Percentiles rank a stretch among this genome's conserved stretches.
Conservation (phyloP, 1,140 invertebrate genomes). For the Zaprionus ornatus region DNA sequence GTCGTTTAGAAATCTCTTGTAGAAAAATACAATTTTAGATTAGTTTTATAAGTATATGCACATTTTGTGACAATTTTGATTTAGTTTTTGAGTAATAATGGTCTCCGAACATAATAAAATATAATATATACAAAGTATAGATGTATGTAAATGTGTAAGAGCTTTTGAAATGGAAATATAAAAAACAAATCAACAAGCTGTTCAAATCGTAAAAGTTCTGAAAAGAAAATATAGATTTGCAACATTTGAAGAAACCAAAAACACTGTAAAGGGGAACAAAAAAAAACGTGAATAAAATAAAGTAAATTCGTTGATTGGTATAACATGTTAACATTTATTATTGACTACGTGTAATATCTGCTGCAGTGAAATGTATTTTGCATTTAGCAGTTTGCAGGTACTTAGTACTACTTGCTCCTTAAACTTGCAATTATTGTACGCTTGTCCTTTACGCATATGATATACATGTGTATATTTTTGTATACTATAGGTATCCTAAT, state of each 20-base stretch:
- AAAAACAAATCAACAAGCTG: neutral
- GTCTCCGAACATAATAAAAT: neutral
- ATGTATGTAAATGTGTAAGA: neutral
- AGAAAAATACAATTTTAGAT: slow-evolving; percentile 1
- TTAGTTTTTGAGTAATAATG: neutral
- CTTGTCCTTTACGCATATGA: slow-evolving; percentile 58
- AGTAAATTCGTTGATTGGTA: slow-evolving; percentile 43
- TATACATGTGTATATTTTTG: slow-evolving; percentile 25
- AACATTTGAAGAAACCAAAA: neutral
- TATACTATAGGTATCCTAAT: slow-evolving; percentile 3
- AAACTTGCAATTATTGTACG: slow-evolving; percentile 79
- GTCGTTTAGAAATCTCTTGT: slow-evolving; percentile 4
- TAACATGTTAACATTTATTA: slow-evolving; percentile 56
- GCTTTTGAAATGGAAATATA: neutral
- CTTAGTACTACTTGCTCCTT: slow-evolving; percentile 79
- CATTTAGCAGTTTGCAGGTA: slow-evolving; percentile 67
- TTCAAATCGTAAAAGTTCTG: neutral
- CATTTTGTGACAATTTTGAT: neutral
- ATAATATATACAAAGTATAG: neutral
- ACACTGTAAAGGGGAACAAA: neutral
- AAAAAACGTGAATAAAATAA: slow-evolving; percentile 2
- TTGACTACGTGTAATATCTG: slow-evolving; percentile 48
- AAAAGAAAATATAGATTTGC: neutral
- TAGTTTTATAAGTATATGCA: neutral
- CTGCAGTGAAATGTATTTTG: slow-evolving; percentile 65